Base-by-base conservation (phyloP, 2,113 vertebrate genomes). In the Mesitornis unicolor region DNA sequence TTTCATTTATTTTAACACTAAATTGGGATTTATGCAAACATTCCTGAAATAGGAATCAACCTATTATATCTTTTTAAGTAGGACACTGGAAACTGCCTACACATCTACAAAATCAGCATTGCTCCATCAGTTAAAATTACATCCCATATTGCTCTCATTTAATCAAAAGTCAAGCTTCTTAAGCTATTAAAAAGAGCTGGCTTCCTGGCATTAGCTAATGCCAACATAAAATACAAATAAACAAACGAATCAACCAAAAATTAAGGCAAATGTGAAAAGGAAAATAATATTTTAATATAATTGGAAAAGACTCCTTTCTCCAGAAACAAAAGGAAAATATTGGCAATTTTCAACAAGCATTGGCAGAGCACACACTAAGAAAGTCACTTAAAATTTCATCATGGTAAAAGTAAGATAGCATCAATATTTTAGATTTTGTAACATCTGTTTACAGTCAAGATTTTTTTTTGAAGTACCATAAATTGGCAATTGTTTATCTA, bases 401-500 rank as follows among this genome's bases (percentile, higher is more conserved):
- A 48, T 42, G 28, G 48, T 86, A 94, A 84, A 85, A 97, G 91
- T 74, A 89, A 69, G 50, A 93, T 45, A 92, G 47, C 40, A 71
- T 65, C 51, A 50, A 57, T 96, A 87, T 96, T 92, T 93, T 75
- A 90, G 57, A 57, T 79, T 84, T 77, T 76, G 38, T 89, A 90
- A 95, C 63, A 95, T 95, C 80, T 97, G 93, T 91, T 96, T 96
- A 93, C 77, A 96, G 77, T 64, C 59, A 87, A 87, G 64, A 70
- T 20, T 87, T 94, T 96, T 94, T 79, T 91, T 69, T 95, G 40
- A 91, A 95, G 87, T 64, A 88, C 74, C 86, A 85, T 90, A 96
- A 97, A 93, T 95, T 90, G 91, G 64, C 92, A 91, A 95, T 96
- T 97, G 86, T 96, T 97, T 92, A 92, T 95, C 68, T 88, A 90